phyloP scores from a whole-genome alignment of 2,797 vertebrate genomes.

The Alca torda region DNA sequence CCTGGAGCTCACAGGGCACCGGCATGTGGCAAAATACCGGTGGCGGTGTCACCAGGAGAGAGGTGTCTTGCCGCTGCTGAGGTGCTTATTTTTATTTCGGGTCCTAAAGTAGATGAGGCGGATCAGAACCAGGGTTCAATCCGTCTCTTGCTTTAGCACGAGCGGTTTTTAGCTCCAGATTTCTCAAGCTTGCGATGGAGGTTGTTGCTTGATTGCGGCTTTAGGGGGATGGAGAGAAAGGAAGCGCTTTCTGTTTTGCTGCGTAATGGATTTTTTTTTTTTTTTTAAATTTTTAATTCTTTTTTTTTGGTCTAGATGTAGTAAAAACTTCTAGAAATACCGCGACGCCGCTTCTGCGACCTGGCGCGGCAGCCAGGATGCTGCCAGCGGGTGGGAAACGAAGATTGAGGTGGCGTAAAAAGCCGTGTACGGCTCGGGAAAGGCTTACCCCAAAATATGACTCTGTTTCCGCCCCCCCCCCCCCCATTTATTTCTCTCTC shows the following conservation, averaged over 20 bases:
- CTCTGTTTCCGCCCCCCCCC: too few relatives aligned
- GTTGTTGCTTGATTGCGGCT: not conserved
- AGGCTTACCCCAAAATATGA: not conserved
- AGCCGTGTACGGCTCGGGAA: not conserved
- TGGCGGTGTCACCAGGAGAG: not conserved
- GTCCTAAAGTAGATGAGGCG: not conserved
- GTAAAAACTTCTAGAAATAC: not conserved
- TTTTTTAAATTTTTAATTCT: not conserved
- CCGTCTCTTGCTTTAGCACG: too few relatives aligned
- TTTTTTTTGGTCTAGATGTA: not conserved
- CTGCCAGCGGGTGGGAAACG: not conserved
- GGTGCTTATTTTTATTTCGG: not conserved
- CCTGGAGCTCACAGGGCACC: not conserved
- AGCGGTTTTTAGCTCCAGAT: not conserved
- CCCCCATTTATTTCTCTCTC: rapidly evolving
- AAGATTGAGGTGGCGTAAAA: not conserved
- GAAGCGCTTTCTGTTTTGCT: not conserved
- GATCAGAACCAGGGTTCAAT: too few relatives aligned
- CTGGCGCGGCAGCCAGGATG: not conserved
- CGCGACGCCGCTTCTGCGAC: not conserved
- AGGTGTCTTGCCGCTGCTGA: too few relatives aligned
- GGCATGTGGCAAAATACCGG: rapidly evolving
- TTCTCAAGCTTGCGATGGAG: too few relatives aligned
- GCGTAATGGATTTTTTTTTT: not conserved
- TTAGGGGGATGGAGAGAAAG: not conserved